phyloP scores from a whole-genome alignment of 2,113 vertebrate species.

The Rhinogobius similis region DNA sequence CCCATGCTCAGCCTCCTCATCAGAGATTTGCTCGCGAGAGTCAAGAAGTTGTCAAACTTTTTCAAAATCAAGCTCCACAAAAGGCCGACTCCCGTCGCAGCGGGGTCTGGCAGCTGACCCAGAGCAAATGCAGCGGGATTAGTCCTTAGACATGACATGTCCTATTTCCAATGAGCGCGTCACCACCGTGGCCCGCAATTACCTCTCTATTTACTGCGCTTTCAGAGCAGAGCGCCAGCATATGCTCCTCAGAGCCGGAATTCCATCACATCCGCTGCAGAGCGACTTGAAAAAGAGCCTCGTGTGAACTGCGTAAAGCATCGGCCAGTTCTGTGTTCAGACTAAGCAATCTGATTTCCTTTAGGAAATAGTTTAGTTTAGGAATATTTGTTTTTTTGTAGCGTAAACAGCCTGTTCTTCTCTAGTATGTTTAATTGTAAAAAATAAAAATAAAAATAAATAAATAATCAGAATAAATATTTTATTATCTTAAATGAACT shows the following conservation, averaged over 20 bases:
- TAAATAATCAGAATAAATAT: no score
- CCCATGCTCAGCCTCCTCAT: conserved; percentile 45
- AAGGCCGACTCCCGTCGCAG: conserved; percentile 66
- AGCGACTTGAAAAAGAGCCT: not conserved
- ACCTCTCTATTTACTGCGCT: conserved; percentile 11
- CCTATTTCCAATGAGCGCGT: conserved; percentile 63
- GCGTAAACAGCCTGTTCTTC: no score
- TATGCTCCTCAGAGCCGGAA: conserved; percentile 7
- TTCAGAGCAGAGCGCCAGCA: conserved; percentile 15
- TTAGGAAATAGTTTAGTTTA: no score
- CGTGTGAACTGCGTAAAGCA: not conserved
- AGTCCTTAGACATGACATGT: conserved; percentile 77
- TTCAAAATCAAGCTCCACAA: conserved; percentile 79
- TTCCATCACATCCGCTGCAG: conserved; percentile 6
- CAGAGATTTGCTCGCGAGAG: conserved; percentile 73
- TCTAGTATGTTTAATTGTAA: no score
- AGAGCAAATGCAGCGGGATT: conserved; percentile 72
- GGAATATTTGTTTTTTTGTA: no score
- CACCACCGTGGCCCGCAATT: conserved; percentile 36
- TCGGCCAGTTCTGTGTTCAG: not conserved
- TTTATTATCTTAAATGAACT: no score
- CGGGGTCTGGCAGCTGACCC: conserved; percentile 83
- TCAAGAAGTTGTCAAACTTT: conserved; percentile 93
- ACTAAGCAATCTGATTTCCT: not conserved
- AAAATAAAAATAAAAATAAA: no score